Conservation (phyloP, 2,113 vertebrate species). For the Hirundichthys speculiger region DNA sequence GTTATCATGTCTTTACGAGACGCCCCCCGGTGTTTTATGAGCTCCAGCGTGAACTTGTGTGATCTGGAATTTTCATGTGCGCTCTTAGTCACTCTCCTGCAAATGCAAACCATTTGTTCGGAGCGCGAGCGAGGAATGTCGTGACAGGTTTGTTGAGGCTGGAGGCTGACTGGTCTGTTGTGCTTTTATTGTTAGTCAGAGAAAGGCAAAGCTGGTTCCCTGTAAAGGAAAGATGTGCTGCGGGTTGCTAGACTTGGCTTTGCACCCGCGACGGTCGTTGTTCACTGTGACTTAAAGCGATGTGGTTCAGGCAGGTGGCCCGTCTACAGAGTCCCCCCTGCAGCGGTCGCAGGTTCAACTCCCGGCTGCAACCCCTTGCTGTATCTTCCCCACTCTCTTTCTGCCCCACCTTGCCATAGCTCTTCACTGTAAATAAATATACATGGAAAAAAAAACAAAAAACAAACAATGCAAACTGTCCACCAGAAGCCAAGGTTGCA, state of each 20-base stretch:
- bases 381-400: too few relatives aligned
- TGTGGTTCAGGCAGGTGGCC: too few relatives aligned
- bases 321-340: too few relatives aligned
- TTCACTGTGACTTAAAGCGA: too few relatives aligned
- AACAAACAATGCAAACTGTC: too few relatives aligned
- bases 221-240: not conserved
- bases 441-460: too few relatives aligned
- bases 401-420: too few relatives aligned
- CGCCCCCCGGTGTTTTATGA: slow-evolving; percentile 16
- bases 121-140: slow-evolving; percentile 9
- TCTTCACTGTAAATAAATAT: too few relatives aligned
- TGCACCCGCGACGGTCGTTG: too few relatives aligned
- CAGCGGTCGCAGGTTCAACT: too few relatives aligned
- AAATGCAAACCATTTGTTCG: slow-evolving; percentile 47
- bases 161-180: slow-evolving; percentile 13
- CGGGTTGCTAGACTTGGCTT: slow-evolving; percentile 4
- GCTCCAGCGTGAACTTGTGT: slow-evolving; percentile 11
- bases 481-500: too few relatives aligned
- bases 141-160: slow-evolving; percentile 20
- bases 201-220: not conserved
- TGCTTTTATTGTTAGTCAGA: slow-evolving; percentile 5
- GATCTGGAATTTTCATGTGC: slow-evolving; percentile 10
- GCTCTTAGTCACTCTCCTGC: slow-evolving; percentile 23
- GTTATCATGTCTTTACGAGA: not conserved
- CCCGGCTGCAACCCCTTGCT: too few relatives aligned